These are phyloP conservation scores for Nymphalis urticae DNA, from an alignment of 2,888 invertebrate genomes.

Conservation along the genomic window DNA sequence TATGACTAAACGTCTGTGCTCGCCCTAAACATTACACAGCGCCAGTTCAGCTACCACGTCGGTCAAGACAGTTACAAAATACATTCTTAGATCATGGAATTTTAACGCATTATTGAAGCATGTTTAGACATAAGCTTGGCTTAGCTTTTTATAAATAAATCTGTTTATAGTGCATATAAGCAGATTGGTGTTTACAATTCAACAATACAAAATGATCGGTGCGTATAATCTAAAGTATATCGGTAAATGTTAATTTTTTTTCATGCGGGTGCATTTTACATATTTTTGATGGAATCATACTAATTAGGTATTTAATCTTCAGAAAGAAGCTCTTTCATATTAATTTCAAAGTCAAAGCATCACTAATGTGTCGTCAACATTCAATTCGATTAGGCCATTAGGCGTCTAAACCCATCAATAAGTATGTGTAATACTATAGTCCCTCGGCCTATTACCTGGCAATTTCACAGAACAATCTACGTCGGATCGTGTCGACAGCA, in stretches of 20 bases:
- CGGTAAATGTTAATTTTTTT: too few relatives aligned
- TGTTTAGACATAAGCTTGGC: not conserved
- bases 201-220: too few relatives aligned
- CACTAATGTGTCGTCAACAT: slow-evolving; percentile 60
- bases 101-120: slow-evolving; percentile 6
- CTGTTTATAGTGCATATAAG: not conserved
- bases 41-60: slow-evolving; percentile 13
- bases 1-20: slow-evolving; percentile 27
- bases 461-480: slow-evolving; percentile 81
- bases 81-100: slow-evolving; percentile 16
- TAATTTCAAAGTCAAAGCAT: slow-evolving; percentile 49
- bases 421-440: slow-evolving; percentile 80
- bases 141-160: not conserved
- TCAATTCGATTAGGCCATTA: slow-evolving; percentile 75
- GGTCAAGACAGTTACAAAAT: slow-evolving; percentile 20
- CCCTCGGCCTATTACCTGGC: slow-evolving; percentile 81
- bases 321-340: slow-evolving; percentile 29
- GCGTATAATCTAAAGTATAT: too few relatives aligned
- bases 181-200: too few relatives aligned
- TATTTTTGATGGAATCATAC: not conserved
- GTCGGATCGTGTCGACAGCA: slow-evolving; percentile 72
- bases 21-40: slow-evolving; percentile 18
- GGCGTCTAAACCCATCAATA: slow-evolving; percentile 74
- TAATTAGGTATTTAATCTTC: not conserved
- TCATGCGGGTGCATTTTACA: too few relatives aligned